Evolutionary conservation across 1,140 invertebrate genomes (phyloP), one percentile per base, ranked within the genome.

Genomic region (Phenacoccus solenopsis): DNA sequence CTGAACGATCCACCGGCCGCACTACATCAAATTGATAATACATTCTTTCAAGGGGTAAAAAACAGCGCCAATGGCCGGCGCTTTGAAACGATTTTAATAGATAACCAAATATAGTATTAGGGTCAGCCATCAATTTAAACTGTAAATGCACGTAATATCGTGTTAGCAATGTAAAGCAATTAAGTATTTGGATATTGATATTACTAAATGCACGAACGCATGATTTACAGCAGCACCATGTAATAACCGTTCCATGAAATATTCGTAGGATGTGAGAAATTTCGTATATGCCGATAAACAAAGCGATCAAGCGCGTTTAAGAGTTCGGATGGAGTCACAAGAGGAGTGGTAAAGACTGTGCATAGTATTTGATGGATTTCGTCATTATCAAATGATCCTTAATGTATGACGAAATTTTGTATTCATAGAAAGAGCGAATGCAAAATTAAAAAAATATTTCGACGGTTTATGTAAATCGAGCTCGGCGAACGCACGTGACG

Each of bases 371-470:
- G 38, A 49, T 49, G 38, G 38, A 49, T 49, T 49, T 49, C 38
- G 38, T 49, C 38, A 49, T 49, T 49, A 49, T 49, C 38, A 49
- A n/a, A 49, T 49, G 38, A 49, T 49, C 38, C 16, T 49, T 49
- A 49, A 49, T 49, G 38, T 49, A 49, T 49, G 38, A n/a, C 38
- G 38, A 49, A 49, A 49, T 49, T 49, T 49, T 49, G 38, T 49
- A 49, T 49, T 49, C 38, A 49, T 49, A 49, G 38, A 49, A 49
- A 49, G 38, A 10, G 38, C 16, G 38, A 49, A 49, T 49, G 13
- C 38, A 49, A 49, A 49, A 49, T 49, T 49, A 49, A 49, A 49
- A 49, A 49, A 49, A 49, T 49, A 49, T 49, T 49, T 49, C 38
- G 16, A 49, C 38, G 38, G 38, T 49, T 49, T 49, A 49, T 49